Percentiles rank a stretch among this genome's conserved stretches.
phyloP scores from a whole-genome alignment of 2,888 invertebrate genomes.

The Acanthococcus lagerstroemiae region DNA sequence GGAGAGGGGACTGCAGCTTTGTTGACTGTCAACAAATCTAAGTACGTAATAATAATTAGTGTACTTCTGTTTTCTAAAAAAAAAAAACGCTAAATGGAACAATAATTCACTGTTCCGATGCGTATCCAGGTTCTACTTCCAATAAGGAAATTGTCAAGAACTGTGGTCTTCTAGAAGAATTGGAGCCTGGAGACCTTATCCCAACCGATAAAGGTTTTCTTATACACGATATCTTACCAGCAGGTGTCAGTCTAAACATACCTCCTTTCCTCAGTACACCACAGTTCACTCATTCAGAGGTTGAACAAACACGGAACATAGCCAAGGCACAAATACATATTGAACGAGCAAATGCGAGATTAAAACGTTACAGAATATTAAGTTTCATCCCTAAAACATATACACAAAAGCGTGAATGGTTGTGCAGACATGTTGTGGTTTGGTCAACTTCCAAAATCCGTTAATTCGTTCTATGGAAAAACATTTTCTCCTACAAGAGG shows the following conservation, averaged over 20 bases:
- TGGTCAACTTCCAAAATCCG: too few species aligned
- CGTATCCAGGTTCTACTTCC: constrained; percentile 38
- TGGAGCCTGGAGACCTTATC: constrained; percentile 26
- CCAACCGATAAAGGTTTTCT: constrained; percentile 31
- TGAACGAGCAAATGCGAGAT: constrained; percentile 20
- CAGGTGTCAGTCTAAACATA: constrained; percentile 14
- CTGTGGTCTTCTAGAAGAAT: constrained; percentile 4
- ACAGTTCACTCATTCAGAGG: constrained; percentile 19
- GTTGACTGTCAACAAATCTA: too few species aligned
- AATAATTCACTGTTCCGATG: constrained; percentile 36
- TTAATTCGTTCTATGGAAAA: too few species aligned
- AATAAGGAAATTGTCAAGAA: constrained; percentile 25
- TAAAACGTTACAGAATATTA: constrained; percentile 16
- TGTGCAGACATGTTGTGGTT: too few species aligned
- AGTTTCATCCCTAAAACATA: constrained; percentile 2
- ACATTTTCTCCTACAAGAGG: too few species aligned
- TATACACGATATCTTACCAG: constrained; percentile 22
- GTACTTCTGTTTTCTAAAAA: too few species aligned
- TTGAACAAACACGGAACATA: constrained; percentile 4
- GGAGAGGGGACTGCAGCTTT: too few species aligned
- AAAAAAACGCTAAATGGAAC: constrained; percentile 39
- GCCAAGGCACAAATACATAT: constrained; percentile 16
- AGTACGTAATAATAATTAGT: too few species aligned
- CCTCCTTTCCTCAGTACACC: constrained; percentile 21
- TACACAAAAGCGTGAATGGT: too few species aligned